Conservation (phyloP, 2,113 vertebrate genomes). For the Mastomys coucha region DNA sequence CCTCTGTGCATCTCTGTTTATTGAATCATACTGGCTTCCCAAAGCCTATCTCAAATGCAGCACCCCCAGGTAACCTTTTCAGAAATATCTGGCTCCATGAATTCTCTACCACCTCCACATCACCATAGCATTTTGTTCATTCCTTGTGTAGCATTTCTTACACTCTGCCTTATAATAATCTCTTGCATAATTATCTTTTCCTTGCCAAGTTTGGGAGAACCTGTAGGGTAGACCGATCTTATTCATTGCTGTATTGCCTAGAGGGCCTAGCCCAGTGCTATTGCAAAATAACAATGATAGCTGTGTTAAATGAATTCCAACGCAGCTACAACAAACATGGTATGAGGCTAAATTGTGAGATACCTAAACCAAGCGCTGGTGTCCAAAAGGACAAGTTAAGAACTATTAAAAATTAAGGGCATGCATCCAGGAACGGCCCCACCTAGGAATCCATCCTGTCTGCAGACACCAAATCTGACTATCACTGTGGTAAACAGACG, state of each 20-base stretch:
- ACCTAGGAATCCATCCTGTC: too few species aligned
- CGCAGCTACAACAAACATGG: slow-evolving; percentile 15
- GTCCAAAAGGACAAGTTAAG: slow-evolving; percentile 14
- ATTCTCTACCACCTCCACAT: slow-evolving; percentile 40
- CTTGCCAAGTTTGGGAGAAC: neutral
- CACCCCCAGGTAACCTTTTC: slow-evolving; percentile 24
- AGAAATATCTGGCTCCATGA: neutral
- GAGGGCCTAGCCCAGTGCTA: slow-evolving; percentile 41
- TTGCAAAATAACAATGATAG: slow-evolving; percentile 45
- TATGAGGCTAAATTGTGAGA: slow-evolving; percentile 36
- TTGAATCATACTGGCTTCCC: slow-evolving; percentile 53
- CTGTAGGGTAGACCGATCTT: slow-evolving; percentile 19
- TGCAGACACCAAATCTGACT: too few species aligned
- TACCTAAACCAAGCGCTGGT: slow-evolving; percentile 34
- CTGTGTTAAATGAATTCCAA: slow-evolving; percentile 55
- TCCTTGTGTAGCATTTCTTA: slow-evolving; percentile 54
- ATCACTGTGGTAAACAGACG: too few species aligned
- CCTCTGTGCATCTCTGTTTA: neutral
- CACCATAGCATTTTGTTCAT: slow-evolving; percentile 56
- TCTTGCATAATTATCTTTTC: slow-evolving; percentile 53
- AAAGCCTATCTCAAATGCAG: slow-evolving; percentile 50
- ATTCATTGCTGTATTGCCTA: neutral
- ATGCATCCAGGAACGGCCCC: too few species aligned
- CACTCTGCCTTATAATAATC: slow-evolving; percentile 50
- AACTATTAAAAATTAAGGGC: neutral